Base-by-base conservation (phyloP, 2,113 vertebrate species). In the Semnornis frantzii region DNA sequence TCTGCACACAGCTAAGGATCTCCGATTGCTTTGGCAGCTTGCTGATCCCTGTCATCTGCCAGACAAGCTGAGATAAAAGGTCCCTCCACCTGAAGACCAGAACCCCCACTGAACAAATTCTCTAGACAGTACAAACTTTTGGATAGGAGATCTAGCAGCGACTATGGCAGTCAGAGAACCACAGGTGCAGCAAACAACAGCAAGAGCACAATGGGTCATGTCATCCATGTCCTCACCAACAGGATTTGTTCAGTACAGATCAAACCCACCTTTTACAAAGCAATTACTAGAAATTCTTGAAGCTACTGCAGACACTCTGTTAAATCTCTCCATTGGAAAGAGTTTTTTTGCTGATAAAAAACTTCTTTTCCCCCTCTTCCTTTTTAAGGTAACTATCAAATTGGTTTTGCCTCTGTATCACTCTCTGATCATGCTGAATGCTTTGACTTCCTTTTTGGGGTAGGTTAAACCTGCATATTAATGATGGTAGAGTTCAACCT, bases 331-430 rank as follows among this genome's bases (percentile, higher is more conserved):
- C 52, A 25, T 27, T 44, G 33, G 20, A 37, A 66, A 17, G 25
- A 30, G 7, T 57, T 3, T 52, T 66, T 50, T 52, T 30, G 4
- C 42, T 78, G 15, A 12, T n/a, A 6, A 33, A 46, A 30, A 57
- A 62, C 30, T 18, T 24, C 19, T 14, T 57, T 30, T 30, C 0
- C 6, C 1, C 12, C 5, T 3, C 5, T 20, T 30, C n/a, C 5
- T 52, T 71, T 80, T 71, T 5, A 80, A 76, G n/a, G 27, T 24
- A 55, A 23, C 5, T 42, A 5, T 12, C 39, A 50, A 87, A 66
- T 12, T 33, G 3, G 5, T 80, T 65, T 77, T 85, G 20, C 30
- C 23, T 42, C 44, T 54, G 12, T 24, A 62, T 12, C 69, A 57
- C 39, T 20, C 39, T 70, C 72, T 81, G 60, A 77, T 14, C 69